These are phyloP conservation scores for Pammene fasciana DNA, from an alignment of 2,888 invertebrate species.

Conservation along the genomic window DNA sequence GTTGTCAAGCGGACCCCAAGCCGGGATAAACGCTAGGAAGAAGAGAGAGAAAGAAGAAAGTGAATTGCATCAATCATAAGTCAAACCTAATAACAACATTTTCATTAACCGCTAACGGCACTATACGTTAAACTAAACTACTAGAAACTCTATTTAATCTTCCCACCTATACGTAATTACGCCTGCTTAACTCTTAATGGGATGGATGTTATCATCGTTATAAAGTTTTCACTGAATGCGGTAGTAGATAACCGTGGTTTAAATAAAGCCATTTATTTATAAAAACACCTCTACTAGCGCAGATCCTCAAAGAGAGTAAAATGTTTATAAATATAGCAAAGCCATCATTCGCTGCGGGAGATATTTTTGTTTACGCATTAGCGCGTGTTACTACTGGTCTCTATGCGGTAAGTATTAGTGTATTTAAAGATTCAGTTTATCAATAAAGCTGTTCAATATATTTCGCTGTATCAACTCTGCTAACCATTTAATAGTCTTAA, in stretches of 20 bases:
- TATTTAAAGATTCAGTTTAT: constrained; percentile 32
- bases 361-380: constrained; percentile 40
- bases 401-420: constrained; percentile 21
- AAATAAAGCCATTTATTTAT: constrained; percentile 39
- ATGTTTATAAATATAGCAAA: constrained; percentile 42
- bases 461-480: not conserved
- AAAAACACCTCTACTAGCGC: constrained; percentile 41
- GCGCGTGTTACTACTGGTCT: constrained; percentile 27
- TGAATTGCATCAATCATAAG: not conserved
- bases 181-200: constrained; percentile 4
- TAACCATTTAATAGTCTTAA: constrained; percentile 8
- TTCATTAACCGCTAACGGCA: constrained; percentile 9
- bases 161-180: not conserved
- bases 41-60: constrained; percentile 1
- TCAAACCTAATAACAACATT: constrained; percentile 17
- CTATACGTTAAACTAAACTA: constrained; percentile 3
- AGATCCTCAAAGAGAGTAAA: constrained; percentile 43
- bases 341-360: constrained; percentile 45
- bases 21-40: too few species aligned
- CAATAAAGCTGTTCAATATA: constrained; percentile 4
- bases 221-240: constrained; percentile 14
- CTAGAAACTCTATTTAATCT: constrained; percentile 8
- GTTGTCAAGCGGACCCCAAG: too few species aligned
- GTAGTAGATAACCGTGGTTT: constrained; percentile 13
- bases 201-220: constrained; percentile 15